Evolutionary conservation across 2,888 invertebrate species (phyloP), one percentile per base, ranked within the genome.

Genomic region (Rotaria socialis): DNA sequence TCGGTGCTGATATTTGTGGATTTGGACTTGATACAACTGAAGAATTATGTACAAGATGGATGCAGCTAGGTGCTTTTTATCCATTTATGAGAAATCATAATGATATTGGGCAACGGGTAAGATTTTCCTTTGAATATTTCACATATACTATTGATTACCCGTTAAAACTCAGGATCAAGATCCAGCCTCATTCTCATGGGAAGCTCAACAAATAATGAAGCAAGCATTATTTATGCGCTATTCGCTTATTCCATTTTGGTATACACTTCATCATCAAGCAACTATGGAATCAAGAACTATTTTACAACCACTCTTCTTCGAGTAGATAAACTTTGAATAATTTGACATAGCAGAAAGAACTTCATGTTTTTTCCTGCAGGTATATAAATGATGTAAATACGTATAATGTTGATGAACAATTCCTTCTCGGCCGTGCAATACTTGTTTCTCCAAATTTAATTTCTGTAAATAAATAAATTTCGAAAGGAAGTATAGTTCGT

Each of bases 181-280:
- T 43, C 87, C 87, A 16, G 87, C 87, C 24, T 75, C 50, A 24
- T 87, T 85, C n/a, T 58, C 84, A 43, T 52, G 47, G 58, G 52
- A 47, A 58, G 85, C 87, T 52, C 87, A 87, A 56, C 52, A 85
- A 22, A 0, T 84, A 19, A 87, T 87, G 92, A 92, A 80, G 94
- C 95, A 35, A 93, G 94, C 22, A 90, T 90, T 24, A 88, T 88
- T 47, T 89, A 90, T 88, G 89, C 88, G 75, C 43, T 75, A 75
- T 75, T 75, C 75, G 10, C 22, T 75, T 14, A 22, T 75, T 43
- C 75, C 75, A 75, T 75, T 43, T 75, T 75, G 75, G 75, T 75
- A 86, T 60, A 56, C 60, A 47, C 47, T 85, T 22, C 75, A 85
- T n/a, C 75, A 85, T 60, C 47, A 41, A 85, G 58, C 80, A 22